A percentile compares a stretch with the other conserved stretches of the same genome.
These are phyloP conservation scores for Mechanitis messenoides DNA, from an alignment of 2,888 invertebrate genomes.

Conservation along the genomic window DNA sequence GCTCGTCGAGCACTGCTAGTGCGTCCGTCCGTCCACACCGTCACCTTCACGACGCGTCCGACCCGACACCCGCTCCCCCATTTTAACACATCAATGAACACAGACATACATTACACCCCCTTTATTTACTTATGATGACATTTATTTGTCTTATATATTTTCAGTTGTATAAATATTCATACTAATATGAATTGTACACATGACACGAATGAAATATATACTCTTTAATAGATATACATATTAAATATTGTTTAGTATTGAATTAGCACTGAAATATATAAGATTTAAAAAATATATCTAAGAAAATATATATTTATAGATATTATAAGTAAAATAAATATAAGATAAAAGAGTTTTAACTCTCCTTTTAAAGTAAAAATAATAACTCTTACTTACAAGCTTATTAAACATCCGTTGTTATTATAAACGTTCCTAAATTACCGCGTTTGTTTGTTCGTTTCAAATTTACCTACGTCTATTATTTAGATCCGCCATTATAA, in stretches of 20 bases:
- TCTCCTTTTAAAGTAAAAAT: constrained; percentile 15
- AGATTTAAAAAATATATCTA: too few relatives aligned
- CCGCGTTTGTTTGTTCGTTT: constrained; percentile 50
- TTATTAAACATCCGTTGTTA: constrained; percentile 61
- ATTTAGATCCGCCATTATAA: constrained; percentile 28
- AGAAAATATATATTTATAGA: too few relatives aligned
- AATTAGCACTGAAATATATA: too few relatives aligned
- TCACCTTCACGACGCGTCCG: constrained; percentile 23
- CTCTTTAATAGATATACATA: too few relatives aligned
- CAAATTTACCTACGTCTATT: constrained; percentile 58
- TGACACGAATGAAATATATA: too few relatives aligned
- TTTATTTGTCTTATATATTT: not conserved
- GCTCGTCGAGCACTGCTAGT: constrained; percentile 64
- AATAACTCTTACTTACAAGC: constrained; percentile 14
- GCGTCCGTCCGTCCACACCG: constrained; percentile 35
- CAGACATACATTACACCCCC: constrained; percentile 22
- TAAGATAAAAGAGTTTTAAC: not conserved
- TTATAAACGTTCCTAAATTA: constrained; percentile 69
- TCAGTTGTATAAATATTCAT: not conserved
- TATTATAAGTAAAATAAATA: too few relatives aligned
- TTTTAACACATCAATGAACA: constrained; percentile 38
- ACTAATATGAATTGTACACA: not conserved
- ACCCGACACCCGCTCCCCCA: constrained; percentile 32
- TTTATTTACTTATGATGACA: not conserved
- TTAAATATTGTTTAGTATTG: too few relatives aligned